Percentiles rank a stretch among this genome's conserved stretches.
Evolutionary conservation across 2,888 invertebrate species (phyloP).

Genomic region (Creontiades dilutus): DNA sequence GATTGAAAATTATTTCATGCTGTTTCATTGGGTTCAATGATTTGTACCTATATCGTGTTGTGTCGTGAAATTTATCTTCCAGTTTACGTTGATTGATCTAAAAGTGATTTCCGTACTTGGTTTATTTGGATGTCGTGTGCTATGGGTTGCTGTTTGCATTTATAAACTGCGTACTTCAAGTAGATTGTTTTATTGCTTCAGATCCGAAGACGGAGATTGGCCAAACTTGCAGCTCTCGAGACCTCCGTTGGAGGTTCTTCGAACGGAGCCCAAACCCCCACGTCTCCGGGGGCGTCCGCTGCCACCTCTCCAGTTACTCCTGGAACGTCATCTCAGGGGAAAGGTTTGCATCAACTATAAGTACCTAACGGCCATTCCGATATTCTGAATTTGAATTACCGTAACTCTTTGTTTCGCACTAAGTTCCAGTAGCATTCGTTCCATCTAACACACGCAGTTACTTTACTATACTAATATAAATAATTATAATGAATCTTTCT

Average conservation of each 20-base stretch:
- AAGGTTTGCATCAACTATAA: conserved; percentile 61
- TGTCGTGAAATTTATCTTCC: neutral
- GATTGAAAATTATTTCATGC: conserved; percentile 20
- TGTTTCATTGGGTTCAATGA: conserved; percentile 21
- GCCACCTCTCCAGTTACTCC: conserved; percentile 79
- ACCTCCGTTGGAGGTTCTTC: conserved; percentile 70
- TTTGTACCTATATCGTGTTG: neutral
- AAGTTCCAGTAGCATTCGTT: too few species aligned
- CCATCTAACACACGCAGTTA: too few species aligned
- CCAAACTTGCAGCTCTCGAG: conserved; percentile 85
- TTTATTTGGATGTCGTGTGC: neutral
- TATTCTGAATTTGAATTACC: too few species aligned
- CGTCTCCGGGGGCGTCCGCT: conserved; percentile 78
- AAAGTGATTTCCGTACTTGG: neutral
- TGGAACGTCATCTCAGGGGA: conserved; percentile 78
- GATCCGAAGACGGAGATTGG: conserved; percentile 88
- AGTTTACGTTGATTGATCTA: neutral
- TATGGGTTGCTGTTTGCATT: neutral
- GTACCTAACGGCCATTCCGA: too few species aligned
- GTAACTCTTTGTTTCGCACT: too few species aligned
- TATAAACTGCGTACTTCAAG: neutral
- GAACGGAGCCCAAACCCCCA: conserved; percentile 77
- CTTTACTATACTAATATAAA: too few species aligned
- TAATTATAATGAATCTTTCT: too few species aligned
- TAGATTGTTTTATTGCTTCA: conserved; percentile 77